Base-by-base conservation (phyloP, 2,888 invertebrate genomes). In the Cryptocephalus primarius region DNA sequence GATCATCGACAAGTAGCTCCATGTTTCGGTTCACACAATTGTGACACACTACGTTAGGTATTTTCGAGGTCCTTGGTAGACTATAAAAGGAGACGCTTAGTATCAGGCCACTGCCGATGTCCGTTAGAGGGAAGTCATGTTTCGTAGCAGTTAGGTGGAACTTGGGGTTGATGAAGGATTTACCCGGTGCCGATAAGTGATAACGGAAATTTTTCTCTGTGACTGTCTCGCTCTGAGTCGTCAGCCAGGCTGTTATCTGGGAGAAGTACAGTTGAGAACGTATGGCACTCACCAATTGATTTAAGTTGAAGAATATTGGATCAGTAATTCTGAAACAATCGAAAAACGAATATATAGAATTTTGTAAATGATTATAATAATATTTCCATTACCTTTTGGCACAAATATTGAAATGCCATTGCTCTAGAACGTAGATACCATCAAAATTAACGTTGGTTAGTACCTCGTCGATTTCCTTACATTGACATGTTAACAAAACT, bases 201-300 rank as follows among this genome's bases (percentile, higher is more conserved):
- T 77, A 51, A 52, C 56, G 47, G 51, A 64, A 47, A 60, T 63
- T 57, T 47, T 57, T 48, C 48, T 58, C 46, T 12, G 70, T 67
- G 9, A 48, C 41, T 45, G 52, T 32, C 46, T 55, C 54, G 41
- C 66, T 61, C 43, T 65, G 65, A 14, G 63, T 61, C 11, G 81
- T 79, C 60, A 85, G 79, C 95, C 95, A 96, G 46, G 95, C 92
- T 43, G 92, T 88, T 55, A 96, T 82, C 75, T 96, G 95, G 6
- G 95, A 96, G 75, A 96, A 96, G 74, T 94, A 92, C 49, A 96
- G 78, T 70, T 93, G 92, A 8, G 95, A 95, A 52, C 93, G 81
- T 42, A 96, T 85, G 43, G 95, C 95, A 72, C 90, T 91, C 64
- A 93, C 79, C 57, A 96, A 75, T 70, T 89, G 88, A 61, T 85